Evolutionary conservation across 2,888 invertebrate genomes (phyloP), one percentile per base, ranked within the genome.

Genomic region (Agrochola lychnidis): DNA sequence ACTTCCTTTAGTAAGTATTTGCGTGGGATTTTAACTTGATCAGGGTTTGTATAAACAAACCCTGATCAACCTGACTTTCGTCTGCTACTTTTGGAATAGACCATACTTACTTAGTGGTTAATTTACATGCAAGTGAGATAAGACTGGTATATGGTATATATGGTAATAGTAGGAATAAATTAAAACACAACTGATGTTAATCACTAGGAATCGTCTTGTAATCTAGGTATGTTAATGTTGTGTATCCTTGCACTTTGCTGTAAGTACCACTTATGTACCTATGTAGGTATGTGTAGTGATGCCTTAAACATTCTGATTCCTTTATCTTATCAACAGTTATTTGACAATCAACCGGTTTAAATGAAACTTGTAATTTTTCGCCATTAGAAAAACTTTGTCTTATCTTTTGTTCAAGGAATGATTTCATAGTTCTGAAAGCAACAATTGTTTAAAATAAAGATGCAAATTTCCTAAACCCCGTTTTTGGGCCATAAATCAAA

Each of bases 401-500:
- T 57, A 25, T 14, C 6, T 30, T 36, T 59, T 4, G 7, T 22
- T 22, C 30, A 22, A 12, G 7, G 1, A 51, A 30, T 53, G 4
- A 9, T 30, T 30, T 53, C 3, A 72, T 40, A 0, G 14, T 73
- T 6, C 5, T 3, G 6, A 61, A 64, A 67, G n/a, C 48, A 48
- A 66, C 51, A 53, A 61, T 63, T 51, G n/a, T 0, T 9, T 56
- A 22, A 9, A 16, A 56, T 5, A 61, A 42, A 6, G 4, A 56
- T 22, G 36, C 0, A 9, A 66, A 51, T 19, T 70, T 51, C 30
- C 48, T 45, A 36, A 42, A n/a, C 42, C 14, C 25, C 19, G 12
- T 69, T 69, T 70, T 79, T n/a, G 4, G 36, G 14, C 30, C 22
- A 48, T 63, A 30, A 12, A 63, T 70, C 84, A 73, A 84, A 84